Conservation (phyloP, 2,888 invertebrate genomes). For the Platycheirus rosarum region DNA sequence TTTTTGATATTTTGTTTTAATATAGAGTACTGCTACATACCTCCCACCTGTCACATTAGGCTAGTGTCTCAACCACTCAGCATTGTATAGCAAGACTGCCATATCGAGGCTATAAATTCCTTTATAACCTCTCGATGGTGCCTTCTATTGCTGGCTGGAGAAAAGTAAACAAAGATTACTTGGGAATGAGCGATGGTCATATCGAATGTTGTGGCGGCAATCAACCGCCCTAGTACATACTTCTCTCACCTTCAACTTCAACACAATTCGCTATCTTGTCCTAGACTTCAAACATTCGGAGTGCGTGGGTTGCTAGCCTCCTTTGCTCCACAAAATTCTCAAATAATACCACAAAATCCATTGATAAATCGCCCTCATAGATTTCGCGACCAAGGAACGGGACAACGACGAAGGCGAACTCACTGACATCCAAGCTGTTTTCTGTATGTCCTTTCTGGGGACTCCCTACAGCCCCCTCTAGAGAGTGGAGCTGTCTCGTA, state of each 20-base stretch:
- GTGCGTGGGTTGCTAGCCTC: slow-evolving; percentile 42
- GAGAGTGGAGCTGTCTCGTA: slow-evolving; percentile 61
- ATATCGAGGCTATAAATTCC: slow-evolving; percentile 55
- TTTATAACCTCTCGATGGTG: slow-evolving; percentile 15
- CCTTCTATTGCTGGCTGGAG: background rate
- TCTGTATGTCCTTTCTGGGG: slow-evolving; percentile 24
- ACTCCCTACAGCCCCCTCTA: slow-evolving; percentile 4
- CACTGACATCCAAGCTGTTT: slow-evolving; percentile 35
- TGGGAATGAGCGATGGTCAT: slow-evolving; percentile 59
- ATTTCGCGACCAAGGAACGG: slow-evolving; percentile 40
- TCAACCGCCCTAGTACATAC: slow-evolving; percentile 39
- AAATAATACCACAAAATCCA: slow-evolving; percentile 71
- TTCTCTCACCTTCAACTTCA: slow-evolving; percentile 56
- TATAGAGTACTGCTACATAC: background rate
- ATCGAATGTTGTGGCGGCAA: slow-evolving; percentile 38
- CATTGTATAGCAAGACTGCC: slow-evolving; percentile 34
- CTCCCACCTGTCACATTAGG: slow-evolving; percentile 27
- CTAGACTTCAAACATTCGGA: slow-evolving; percentile 12
- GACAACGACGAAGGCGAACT: slow-evolving; percentile 1
- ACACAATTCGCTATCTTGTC: slow-evolving; percentile 7
- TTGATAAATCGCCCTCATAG: slow-evolving; percentile 71
- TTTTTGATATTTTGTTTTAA: slow-evolving; percentile 17
- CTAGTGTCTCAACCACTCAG: slow-evolving; percentile 18
- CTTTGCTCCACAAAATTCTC: slow-evolving; percentile 65
- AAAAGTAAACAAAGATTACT: slow-evolving; percentile 27